These are phyloP conservation scores for Fulmarus glacialis DNA, from an alignment of 2,113 vertebrate genomes.

Conservation along the genomic window DNA sequence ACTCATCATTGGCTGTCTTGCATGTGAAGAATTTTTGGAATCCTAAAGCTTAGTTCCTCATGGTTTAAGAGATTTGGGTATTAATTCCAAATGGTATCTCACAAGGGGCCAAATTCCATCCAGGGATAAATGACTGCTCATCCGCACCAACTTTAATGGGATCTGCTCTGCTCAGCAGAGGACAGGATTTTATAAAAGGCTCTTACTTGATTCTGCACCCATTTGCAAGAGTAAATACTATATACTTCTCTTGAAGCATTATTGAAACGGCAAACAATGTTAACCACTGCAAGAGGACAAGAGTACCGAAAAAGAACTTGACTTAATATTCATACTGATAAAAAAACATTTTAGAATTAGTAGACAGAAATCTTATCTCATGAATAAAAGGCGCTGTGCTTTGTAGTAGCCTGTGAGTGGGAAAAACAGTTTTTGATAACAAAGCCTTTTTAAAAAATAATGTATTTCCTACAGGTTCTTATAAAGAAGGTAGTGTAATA, in stretches of 20 bases:
- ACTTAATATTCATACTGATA: neutral
- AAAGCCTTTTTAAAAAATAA: neutral
- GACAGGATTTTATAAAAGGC: neutral
- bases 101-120: conserved; percentile 4
- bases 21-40: conserved; percentile 28
- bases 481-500: neutral
- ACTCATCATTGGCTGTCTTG: neutral
- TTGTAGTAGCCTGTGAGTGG: neutral
- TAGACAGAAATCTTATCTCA: neutral
- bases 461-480: neutral
- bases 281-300: neutral
- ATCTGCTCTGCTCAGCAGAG: neutral
- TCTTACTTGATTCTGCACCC: neutral
- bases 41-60: neutral
- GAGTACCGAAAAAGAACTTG: neutral
- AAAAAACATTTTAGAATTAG: neutral
- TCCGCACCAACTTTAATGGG: neutral
- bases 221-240: neutral
- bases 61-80: conserved; percentile 14
- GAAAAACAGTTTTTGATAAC: neutral
- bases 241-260: neutral
- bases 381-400: neutral
- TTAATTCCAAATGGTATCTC: conserved; percentile 33
- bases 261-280: neutral
- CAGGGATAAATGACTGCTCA: neutral